A percentile compares a stretch with the other conserved stretches of the same genome.
phyloP scores from a whole-genome alignment of 2,888 invertebrate genomes.

The Neoscelio sp. region DNA sequence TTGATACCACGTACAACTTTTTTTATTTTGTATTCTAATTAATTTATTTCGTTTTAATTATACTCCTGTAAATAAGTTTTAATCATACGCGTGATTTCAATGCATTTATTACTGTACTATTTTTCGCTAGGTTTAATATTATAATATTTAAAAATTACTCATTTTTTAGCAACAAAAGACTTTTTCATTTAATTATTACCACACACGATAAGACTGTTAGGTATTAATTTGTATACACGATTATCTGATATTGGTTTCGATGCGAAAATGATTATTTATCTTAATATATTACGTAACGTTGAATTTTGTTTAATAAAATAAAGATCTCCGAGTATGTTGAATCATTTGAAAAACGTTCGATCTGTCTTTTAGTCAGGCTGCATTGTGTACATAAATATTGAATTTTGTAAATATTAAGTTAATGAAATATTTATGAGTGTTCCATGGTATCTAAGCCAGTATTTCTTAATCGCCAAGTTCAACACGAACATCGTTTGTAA shows the following conservation, averaged over 20 bases:
- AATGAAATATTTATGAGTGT: no score
- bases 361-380: background rate
- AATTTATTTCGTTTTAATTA: conserved; percentile 24
- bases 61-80: conserved; percentile 26
- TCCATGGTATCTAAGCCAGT: background rate
- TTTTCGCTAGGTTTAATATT: background rate
- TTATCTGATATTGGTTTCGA: conserved; percentile 25
- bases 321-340: background rate
- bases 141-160: background rate
- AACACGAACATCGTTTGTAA: conserved; percentile 3
- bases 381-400: conserved; percentile 5
- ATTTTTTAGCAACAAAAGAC: conserved; percentile 17
- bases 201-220: conserved; percentile 43
- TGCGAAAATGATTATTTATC: conserved; percentile 18
- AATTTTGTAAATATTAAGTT: conserved; percentile 17
- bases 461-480: conserved; percentile 18
- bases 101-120: no score
- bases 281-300: conserved; percentile 5
- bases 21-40: conserved; percentile 14
- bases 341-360: conserved; percentile 20
- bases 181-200: conserved; percentile 5
- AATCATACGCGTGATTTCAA: no score
- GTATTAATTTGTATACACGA: conserved; percentile 42
- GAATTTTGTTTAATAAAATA: conserved; percentile 17
- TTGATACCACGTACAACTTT: conserved; percentile 18